Conservation (phyloP, 1,140 invertebrate genomes). For the Bombus sylvicola region DNA sequence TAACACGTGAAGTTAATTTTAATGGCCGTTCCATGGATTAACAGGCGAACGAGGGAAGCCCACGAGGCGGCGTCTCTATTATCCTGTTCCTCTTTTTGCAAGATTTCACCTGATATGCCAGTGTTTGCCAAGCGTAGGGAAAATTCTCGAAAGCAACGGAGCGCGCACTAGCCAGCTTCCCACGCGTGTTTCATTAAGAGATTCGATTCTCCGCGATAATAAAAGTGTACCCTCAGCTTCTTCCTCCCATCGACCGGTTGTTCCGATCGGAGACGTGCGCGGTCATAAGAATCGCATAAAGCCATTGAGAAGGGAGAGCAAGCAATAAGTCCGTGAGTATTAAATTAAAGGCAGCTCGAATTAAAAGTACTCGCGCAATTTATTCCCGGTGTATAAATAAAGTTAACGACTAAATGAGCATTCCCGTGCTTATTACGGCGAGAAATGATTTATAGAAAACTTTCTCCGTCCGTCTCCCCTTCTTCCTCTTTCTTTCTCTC, state of each 20-base stretch:
- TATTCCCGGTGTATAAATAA: slow-evolving; percentile 55
- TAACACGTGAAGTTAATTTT: slow-evolving; percentile 45
- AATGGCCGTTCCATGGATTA: slow-evolving; percentile 30
- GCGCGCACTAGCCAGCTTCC: neutral
- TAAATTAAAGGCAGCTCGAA: slow-evolving; percentile 62
- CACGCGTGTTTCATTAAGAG: slow-evolving; percentile 5
- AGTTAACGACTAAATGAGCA: slow-evolving; percentile 59
- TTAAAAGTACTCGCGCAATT: slow-evolving; percentile 60
- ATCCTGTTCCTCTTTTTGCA: neutral
- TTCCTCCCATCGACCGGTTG: neutral
- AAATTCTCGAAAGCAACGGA: neutral
- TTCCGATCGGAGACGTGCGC: neutral
- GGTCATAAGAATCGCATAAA: neutral
- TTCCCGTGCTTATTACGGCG: slow-evolving; percentile 43
- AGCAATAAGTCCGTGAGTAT: slow-evolving; percentile 53
- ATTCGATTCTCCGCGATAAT: slow-evolving; percentile 4
- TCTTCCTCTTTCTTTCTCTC: neutral
- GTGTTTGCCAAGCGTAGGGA: neutral
- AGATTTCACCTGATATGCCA: neutral
- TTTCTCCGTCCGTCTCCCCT: neutral
- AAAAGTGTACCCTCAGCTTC: neutral
- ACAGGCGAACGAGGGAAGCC: neutral
- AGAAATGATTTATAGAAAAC: slow-evolving; percentile 63
- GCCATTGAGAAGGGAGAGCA: neutral
- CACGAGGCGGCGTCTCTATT: neutral